These are phyloP conservation scores for Drosophila robusta DNA, from an alignment of 2,888 invertebrate species.

Conservation along the genomic window DNA sequence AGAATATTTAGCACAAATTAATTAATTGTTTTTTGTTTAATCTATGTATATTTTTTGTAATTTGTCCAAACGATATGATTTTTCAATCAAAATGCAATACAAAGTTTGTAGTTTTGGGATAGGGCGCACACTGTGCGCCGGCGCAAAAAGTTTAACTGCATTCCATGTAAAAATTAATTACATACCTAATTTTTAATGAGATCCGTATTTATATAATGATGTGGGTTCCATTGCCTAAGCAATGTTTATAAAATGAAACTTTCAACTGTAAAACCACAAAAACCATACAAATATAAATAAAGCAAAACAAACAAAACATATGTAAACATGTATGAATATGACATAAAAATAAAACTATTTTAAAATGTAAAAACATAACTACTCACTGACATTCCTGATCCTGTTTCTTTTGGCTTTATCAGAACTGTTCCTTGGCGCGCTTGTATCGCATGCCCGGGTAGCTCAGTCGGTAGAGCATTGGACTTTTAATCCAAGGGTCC, in stretches of 20 bases:
- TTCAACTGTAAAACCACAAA: constrained; percentile 62
- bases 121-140: constrained; percentile 38
- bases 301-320: constrained; percentile 60
- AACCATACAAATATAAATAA: constrained; percentile 68
- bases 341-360: constrained; percentile 77
- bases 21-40: constrained; percentile 60
- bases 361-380: constrained; percentile 55
- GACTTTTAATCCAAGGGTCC: constrained; percentile 86
- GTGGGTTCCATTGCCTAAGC: constrained; percentile 57
- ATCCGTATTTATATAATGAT: constrained; percentile 61
- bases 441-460: constrained; percentile 80
- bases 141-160: constrained; percentile 78
- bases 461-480: constrained; percentile 86
- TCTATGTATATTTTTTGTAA: constrained; percentile 36
- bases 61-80: constrained; percentile 48
- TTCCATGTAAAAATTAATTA: constrained; percentile 84
- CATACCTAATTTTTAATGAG: constrained; percentile 68
- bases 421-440: constrained; percentile 14
- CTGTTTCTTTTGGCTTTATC: constrained; percentile 10
- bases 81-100: constrained; percentile 51
- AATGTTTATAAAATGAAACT: constrained; percentile 44
- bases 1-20: constrained; percentile 75
- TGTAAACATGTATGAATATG: constrained; percentile 78
- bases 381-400: constrained; percentile 13
- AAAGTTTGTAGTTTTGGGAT: constrained; percentile 59